Evolutionary conservation across 2,797 vertebrate genomes (phyloP), one percentile per base, ranked within the genome.

Genomic region (Anomalospiza imberbis): DNA sequence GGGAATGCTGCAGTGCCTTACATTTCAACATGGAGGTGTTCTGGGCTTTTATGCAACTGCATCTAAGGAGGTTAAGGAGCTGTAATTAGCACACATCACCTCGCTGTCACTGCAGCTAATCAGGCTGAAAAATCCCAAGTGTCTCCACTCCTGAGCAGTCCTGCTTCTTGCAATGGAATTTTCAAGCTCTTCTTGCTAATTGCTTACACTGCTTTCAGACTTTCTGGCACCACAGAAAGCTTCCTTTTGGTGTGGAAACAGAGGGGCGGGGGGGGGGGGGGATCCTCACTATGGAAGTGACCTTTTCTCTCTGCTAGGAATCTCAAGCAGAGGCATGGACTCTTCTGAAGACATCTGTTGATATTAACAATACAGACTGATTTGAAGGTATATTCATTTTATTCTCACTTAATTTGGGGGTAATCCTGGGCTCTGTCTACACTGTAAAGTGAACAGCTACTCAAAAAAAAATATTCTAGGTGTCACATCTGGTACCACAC

Each of bases 41-140:
- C 76, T 42, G 77, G 54, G 85, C 45, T 92, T 96, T 94, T 95
- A 71, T 96, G 93, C 92, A 95, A 94, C 85, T 79, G 60, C 86
- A 95, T 53, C 65, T 92, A 85, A 88, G 83, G 91, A 96, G 88
- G 82, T 94, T 93, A 87, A 85, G 85, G 84, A 96, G 94, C 85
- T 89, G 81, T 84, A 95, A 93, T 96, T 94, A 96, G 92, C 70
- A 83, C 70, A 85, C 90, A 94, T 87, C 92, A 91, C 75, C 77
- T 93, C 77, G 38, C 82, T 77, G 82, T 53, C 88, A 84, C 63
- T 53, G 68, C 53, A 85, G 83, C 63, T 91, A 94, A 88, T 93
- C 91, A 91, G 88, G 85, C 76, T 91, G 71, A 96, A 94, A 79
- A 95, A 95, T 95, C 91, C 95, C 85, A 88, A 94, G 88, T 21